Base-by-base conservation (phyloP, 1,140 invertebrate genomes). In the Scaptomyza hsui region DNA sequence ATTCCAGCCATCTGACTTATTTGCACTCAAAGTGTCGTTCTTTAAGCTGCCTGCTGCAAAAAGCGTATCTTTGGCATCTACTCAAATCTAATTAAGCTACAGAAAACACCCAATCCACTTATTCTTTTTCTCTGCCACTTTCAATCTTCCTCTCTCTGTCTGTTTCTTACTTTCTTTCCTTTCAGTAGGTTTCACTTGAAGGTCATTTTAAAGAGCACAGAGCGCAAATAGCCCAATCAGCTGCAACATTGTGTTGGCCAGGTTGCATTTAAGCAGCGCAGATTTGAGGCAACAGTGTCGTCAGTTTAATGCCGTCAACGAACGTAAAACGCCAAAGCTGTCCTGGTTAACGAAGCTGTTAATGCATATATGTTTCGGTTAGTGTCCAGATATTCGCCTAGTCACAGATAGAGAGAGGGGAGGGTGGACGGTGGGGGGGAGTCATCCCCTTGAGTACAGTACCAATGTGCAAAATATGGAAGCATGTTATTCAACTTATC, bases 401-500 rank as follows among this genome's bases (percentile, higher is more conserved):
- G 32, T 24, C 59, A 16, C 47, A 16, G n/a, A 48, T 16, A 12
- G 1, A 48, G 18, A 39, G 32, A 5, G 6, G 21, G 15, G 16
- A 56, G 32, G 10, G 12, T 9, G 7, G 26, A 7, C 7, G 7
- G 6, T 29, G 7, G 12, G 12, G n/a, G 7, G n/a, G 3, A 37
- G 12, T 37, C 32, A 7, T 7, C 12, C 32, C 32, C 32, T 37
- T n/a, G 32, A 37, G 32, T 37, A 37, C 32, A 37, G 32, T 16
- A 37, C 26, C 64, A 63, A 71, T 77, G 77, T 42, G 63, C 59
- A 61, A 86, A 68, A 74, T 81, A 86, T 85, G 77, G 64, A 56
- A 64, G 61, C 67, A 52, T 72, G 83, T 88, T 76, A 88, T 89
- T 89, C 83, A 89, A 89, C 56, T 88, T 88, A 88, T 88, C 78